phyloP scores from a whole-genome alignment of 2,888 invertebrate genomes.

The Netelia virgata region DNA sequence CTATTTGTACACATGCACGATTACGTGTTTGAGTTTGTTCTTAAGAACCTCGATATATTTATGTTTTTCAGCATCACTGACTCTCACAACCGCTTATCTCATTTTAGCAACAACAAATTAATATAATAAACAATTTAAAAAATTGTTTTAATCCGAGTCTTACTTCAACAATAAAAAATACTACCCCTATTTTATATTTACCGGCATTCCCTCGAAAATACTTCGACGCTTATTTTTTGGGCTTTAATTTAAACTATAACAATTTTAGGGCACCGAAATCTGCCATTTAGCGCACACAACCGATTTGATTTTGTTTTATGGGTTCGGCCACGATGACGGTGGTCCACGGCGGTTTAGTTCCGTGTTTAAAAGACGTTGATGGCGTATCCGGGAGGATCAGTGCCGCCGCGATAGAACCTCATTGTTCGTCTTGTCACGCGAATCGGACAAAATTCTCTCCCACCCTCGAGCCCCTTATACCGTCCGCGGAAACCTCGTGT shows the following conservation, averaged over 20 bases:
- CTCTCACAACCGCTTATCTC: too few relatives aligned
- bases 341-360: constrained; percentile 72
- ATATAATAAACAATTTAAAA: too few relatives aligned
- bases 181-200: too few relatives aligned
- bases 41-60: too few relatives aligned
- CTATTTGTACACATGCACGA: too few relatives aligned
- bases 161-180: too few relatives aligned
- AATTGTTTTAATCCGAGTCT: too few relatives aligned
- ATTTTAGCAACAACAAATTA: too few relatives aligned
- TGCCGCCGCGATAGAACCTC: constrained; percentile 79
- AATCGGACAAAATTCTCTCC: constrained; percentile 54
- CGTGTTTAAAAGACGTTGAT: constrained; percentile 75
- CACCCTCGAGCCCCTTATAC: neutral
- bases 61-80: too few relatives aligned
- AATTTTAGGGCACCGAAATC: neutral
- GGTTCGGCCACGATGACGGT: constrained; percentile 50
- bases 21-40: too few relatives aligned
- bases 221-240: neutral
- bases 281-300: neutral
- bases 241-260: neutral
- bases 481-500: constrained; percentile 22
- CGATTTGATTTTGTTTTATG: neutral
- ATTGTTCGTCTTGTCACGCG: constrained; percentile 77
- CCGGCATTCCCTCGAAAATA: neutral
- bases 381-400: constrained; percentile 79